Base-by-base conservation (phyloP, 1,140 invertebrate genomes). In the Drosophila willistoni region DNA sequence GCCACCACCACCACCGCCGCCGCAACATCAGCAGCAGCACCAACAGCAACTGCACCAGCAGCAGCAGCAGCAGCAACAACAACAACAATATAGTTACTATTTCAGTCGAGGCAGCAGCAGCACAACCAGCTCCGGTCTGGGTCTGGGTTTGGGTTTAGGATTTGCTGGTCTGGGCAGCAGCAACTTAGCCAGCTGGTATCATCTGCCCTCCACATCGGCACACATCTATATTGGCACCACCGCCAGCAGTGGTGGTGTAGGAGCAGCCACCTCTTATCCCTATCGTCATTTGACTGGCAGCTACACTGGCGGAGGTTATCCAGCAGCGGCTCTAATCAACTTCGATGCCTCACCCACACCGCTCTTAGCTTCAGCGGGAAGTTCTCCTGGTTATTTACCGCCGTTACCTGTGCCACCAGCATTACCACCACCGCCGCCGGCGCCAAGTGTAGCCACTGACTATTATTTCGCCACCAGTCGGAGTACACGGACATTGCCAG, bases 281-380 rank as follows among this genome's bases (percentile, higher is more conserved):
- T 86, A 87, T 70, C 79, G 82, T 1, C 71, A 79, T 7, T 34
- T 86, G 14, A 77, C 44, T 22, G 19, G 73, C 29, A 64, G 70
- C 12, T 85, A 81, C 22, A 74, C 67, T 51, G 85, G 85, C n/a
- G 86, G 86, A 29, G 86, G 86, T 19, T 90, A 86, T 70, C 86
- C 79, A 41, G 82, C 82, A n/a, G 86, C 79, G 60, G 87, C 83
- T 7, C 61, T 87, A 1, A 90, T 87, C 7, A 90, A 90, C 54
- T 91, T 91, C 71, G 79, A 85, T 55, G 69, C 82, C 19, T 86
- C 90, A 44, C 83, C 90, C 9, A 90, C 90, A 2, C 90, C 90
- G 7, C 68, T 91, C 54, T 64, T 91, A 61, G 77, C 73, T 22
- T 81, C 86, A 9, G 68, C 80, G n/a, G 77, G 82, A 41, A 89